Evolutionary conservation across 2,797 vertebrate genomes (phyloP).

Genomic region (Anguilla obscura): DNA sequence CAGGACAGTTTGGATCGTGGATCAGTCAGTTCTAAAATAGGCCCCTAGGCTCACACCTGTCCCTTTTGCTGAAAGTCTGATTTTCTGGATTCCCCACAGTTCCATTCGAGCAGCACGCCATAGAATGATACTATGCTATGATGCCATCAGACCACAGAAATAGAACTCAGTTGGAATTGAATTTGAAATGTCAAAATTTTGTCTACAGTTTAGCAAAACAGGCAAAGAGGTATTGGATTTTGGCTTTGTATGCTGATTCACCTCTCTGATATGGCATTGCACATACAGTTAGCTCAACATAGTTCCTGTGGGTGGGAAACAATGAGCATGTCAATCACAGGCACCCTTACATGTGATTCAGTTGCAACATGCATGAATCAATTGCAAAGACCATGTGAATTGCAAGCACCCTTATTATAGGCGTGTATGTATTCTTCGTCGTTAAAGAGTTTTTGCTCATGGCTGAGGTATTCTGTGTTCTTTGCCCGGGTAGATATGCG

Average conservation of each 20-base stretch:
- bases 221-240: neutral
- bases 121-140: too few relatives aligned
- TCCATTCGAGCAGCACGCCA: neutral
- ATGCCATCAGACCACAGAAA: conserved; percentile 7
- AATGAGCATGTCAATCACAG: neutral
- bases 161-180: neutral
- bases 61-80: neutral
- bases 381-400: neutral
- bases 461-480: neutral
- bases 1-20: neutral
- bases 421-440: neutral
- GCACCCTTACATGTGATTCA: neutral
- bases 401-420: neutral
- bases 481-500: neutral
- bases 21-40: neutral
- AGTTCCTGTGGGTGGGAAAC: neutral
- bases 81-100: neutral
- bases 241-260: neutral
- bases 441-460: neutral
- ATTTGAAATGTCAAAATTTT: neutral
- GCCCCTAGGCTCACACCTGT: conserved; percentile 7
- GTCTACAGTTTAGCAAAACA: neutral
- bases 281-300: neutral
- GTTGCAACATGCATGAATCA: neutral
- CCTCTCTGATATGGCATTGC: neutral